These are phyloP conservation scores for Branchellion lobata DNA, from an alignment of 2,888 invertebrate species.

Conservation along the genomic window DNA sequence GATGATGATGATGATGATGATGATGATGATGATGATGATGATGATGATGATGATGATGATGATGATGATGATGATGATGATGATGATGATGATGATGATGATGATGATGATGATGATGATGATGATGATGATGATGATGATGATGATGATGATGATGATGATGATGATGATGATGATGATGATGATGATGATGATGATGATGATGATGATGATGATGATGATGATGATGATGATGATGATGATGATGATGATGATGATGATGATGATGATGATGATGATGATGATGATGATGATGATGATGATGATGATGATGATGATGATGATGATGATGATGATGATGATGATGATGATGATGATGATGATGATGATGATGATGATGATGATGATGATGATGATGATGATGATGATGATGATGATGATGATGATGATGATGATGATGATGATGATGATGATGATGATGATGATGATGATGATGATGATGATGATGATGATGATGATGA, in stretches of 20 bases:
- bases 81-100: not conserved
- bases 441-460: not conserved
- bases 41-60: constrained; percentile 27
- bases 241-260: not conserved
- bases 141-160: not conserved
- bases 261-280: not conserved
- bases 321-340: not conserved
- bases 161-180: too few species aligned
- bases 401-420: not conserved
- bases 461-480: not conserved
- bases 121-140: too few species aligned
- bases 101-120: not conserved
- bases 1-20: constrained; percentile 33
- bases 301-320: too few species aligned
- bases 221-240: not conserved
- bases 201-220: too few species aligned
- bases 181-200: not conserved
- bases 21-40: constrained; percentile 31
- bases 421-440: not conserved
- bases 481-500: too few species aligned
- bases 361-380: not conserved
- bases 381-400: too few species aligned
- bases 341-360: too few species aligned
- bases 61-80: constrained; percentile 21
- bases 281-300: not conserved